These are phyloP conservation scores for Cynopterus sphinx DNA, from an alignment of 2,797 vertebrate species.

Conservation along the genomic window DNA sequence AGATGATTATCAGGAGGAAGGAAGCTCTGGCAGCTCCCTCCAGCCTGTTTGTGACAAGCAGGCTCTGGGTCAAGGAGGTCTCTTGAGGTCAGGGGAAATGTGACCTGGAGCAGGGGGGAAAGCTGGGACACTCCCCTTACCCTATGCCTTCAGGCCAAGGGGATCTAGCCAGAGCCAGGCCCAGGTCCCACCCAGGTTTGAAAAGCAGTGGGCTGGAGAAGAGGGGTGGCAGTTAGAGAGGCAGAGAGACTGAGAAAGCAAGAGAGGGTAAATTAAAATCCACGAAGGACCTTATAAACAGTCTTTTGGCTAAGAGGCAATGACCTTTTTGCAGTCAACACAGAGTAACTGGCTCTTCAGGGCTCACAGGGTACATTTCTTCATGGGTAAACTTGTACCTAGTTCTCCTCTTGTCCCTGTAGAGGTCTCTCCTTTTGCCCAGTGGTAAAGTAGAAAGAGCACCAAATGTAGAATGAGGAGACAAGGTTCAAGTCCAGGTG, in stretches of 20 bases:
- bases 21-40: constrained; percentile 69
- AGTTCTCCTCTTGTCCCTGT: background rate
- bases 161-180: background rate
- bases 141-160: background rate
- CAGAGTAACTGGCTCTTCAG: background rate
- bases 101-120: constrained; percentile 32
- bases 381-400: constrained; percentile 38
- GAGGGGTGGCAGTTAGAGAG: background rate
- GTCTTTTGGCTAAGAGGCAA: constrained; percentile 31
- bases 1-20: constrained; percentile 70
- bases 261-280: background rate
- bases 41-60: constrained; percentile 67
- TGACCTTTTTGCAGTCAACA: constrained; percentile 10
- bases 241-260: background rate
- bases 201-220: background rate
- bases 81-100: constrained; percentile 76
- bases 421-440: background rate
- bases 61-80: constrained; percentile 70
- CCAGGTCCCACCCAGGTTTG: background rate
- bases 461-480: background rate
- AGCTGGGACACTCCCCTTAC: constrained; percentile 44
- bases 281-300: background rate
- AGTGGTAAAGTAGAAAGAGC: background rate
- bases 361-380: constrained; percentile 5
- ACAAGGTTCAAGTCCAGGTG: constrained; percentile 3